Evolutionary conservation across 2,797 vertebrate genomes (phyloP).

Genomic region (Smutsia temminckii): DNA sequence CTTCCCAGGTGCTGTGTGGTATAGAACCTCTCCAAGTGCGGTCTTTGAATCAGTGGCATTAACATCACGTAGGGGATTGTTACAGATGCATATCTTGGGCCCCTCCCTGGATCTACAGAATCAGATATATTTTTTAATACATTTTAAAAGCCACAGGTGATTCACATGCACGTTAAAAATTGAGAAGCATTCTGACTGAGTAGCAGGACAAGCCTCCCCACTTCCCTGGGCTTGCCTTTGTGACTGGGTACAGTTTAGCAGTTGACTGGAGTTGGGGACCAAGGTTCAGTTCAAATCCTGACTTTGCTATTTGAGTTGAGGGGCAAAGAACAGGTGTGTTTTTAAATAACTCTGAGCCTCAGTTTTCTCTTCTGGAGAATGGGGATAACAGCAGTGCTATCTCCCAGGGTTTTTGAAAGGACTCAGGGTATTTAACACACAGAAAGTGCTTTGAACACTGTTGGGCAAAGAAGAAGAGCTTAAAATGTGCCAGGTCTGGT

Average conservation of each 20-base stretch:
- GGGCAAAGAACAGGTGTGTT: not conserved
- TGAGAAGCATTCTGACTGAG: not conserved
- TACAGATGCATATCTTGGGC: not conserved
- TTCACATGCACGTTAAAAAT: not conserved
- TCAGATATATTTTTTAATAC: not conserved
- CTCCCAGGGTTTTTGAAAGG: not conserved
- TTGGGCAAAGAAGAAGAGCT: not conserved
- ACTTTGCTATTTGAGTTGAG: not conserved
- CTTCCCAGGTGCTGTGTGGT: not conserved
- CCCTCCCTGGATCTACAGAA: not conserved
- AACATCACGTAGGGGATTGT: not conserved
- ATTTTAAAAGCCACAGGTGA: not conserved
- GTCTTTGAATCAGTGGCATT: not conserved
- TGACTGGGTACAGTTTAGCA: not conserved
- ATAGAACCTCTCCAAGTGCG: not conserved
- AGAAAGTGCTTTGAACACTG: not conserved
- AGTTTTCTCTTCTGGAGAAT: constrained; percentile 6
- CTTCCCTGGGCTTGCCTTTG: not conserved
- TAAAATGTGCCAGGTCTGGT: not conserved
- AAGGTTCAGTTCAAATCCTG: not conserved
- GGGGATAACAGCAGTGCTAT: not conserved
- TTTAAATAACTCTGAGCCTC: not conserved
- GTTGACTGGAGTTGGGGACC: not conserved
- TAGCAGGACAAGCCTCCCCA: not conserved
- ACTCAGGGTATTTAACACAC: not conserved